Percentiles rank a stretch among this genome's conserved stretches.
Conservation (phyloP, 2,113 vertebrate species). For the Smithornis capensis region DNA sequence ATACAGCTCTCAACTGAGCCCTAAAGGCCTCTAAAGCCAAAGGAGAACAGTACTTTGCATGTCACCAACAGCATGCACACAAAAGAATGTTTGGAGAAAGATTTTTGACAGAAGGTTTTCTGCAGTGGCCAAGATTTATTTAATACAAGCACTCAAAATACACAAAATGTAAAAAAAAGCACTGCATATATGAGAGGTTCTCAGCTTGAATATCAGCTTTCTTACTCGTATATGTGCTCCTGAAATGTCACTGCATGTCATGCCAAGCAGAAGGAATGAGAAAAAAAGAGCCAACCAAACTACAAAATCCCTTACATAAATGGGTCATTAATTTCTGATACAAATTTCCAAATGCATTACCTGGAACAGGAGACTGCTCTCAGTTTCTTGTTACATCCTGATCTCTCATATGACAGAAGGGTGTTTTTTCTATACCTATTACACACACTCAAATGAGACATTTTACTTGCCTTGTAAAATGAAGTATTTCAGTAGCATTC, state of each 20-base stretch:
- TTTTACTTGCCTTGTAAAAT: not conserved
- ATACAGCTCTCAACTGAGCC: not conserved
- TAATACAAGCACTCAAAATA: not conserved
- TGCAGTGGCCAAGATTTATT: not conserved
- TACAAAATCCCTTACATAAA: slow-evolving; percentile 49
- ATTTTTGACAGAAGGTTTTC: not conserved
- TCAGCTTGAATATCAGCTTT: slow-evolving; percentile 37
- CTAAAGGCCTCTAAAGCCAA: not conserved
- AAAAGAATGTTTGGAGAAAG: not conserved
- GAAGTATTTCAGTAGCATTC: not conserved
- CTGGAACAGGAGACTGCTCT: slow-evolving; percentile 32
- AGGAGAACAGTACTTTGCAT: not conserved
- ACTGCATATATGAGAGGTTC: slow-evolving; percentile 1
- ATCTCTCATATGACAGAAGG: not conserved
- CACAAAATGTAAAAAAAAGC: not conserved
- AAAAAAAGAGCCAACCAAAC: not conserved
- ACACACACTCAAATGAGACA: not conserved
- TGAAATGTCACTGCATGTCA: slow-evolving; percentile 30
- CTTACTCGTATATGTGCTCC: not conserved
- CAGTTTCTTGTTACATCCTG: slow-evolving; percentile 25
- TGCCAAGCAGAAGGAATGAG: not conserved
- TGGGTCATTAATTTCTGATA: slow-evolving; percentile 29
- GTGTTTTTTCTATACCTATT: not conserved
- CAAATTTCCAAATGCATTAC: slow-evolving; percentile 44
- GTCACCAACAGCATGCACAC: not conserved